Evolutionary conservation across 2,113 vertebrate species (phyloP).

Genomic region (Urocitellus parryii): DNA sequence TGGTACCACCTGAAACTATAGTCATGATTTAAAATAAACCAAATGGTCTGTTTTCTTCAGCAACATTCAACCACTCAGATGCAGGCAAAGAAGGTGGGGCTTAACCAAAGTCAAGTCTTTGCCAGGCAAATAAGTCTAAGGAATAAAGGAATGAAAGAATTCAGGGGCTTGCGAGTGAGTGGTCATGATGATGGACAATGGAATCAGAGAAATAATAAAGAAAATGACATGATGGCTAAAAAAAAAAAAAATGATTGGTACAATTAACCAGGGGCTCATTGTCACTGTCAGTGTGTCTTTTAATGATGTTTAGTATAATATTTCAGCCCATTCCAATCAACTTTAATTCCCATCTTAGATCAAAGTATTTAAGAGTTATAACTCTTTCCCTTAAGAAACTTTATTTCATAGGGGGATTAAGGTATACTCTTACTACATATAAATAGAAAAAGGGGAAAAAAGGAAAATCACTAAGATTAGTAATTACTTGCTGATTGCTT

Average conservation of each 20-base stretch:
- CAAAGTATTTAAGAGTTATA: not conserved
- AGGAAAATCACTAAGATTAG: constrained; percentile 2
- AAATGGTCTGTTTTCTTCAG: not conserved
- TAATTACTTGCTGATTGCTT: not conserved
- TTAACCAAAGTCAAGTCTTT: not conserved
- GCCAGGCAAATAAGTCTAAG: not conserved
- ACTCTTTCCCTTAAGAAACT: not conserved
- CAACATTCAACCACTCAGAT: not conserved
- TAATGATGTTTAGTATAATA: not conserved
- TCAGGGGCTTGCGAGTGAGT: not conserved
- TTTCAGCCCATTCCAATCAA: not conserved
- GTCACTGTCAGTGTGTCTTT: not conserved
- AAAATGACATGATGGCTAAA: not conserved
- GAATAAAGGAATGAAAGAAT: not conserved
- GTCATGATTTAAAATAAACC: not conserved
- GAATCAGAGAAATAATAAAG: not conserved
- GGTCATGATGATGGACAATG: not conserved
- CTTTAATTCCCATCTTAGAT: not conserved
- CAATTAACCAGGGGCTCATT: not conserved
- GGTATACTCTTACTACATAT: not conserved
- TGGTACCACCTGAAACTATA: not conserved
- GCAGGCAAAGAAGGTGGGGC: not conserved
- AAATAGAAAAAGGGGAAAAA: not conserved
- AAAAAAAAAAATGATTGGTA: not conserved
- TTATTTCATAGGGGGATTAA: not conserved